Percentiles rank a stretch among this genome's conserved stretches.
Evolutionary conservation across 2,113 vertebrate species (phyloP).

Genomic region (Electrona antarctica): DNA sequence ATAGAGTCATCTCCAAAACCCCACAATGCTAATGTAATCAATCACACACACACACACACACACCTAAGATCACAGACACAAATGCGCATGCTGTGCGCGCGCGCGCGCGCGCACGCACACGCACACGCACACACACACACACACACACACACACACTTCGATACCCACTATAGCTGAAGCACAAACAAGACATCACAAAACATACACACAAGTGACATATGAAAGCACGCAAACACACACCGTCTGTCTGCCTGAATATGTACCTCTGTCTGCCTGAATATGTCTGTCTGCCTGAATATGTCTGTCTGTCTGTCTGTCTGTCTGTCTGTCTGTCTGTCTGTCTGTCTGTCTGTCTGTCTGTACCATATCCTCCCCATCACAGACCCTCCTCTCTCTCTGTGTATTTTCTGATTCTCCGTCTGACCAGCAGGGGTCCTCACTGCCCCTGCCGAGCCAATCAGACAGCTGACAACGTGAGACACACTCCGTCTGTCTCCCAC

Average conservation of each 20-base stretch:
- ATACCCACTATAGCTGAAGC: neutral
- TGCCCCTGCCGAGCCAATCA: constrained; percentile 61
- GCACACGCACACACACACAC: constrained; percentile 1
- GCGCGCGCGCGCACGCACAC: neutral
- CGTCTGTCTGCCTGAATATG: neutral
- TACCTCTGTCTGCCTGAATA: constrained; percentile 2
- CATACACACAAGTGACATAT: neutral
- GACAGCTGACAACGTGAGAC: constrained; percentile 60
- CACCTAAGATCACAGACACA: neutral
- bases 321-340: neutral
- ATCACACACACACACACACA: constrained; percentile 55
- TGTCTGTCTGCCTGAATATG: constrained; percentile 33
- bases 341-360: neutral
- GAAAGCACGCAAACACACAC: neutral
- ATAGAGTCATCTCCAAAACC: constrained; percentile 66
- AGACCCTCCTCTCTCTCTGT: neutral
- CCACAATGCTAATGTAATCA: constrained; percentile 68
- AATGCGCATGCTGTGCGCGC: too few species aligned
- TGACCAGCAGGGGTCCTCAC: constrained; percentile 57
- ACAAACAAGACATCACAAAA: too few species aligned
- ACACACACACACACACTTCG: constrained; percentile 17
- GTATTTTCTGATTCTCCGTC: constrained; percentile 43
- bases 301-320: constrained; percentile 33
- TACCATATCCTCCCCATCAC: constrained; percentile 8
- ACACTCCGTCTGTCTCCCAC: constrained; percentile 63